These are phyloP conservation scores for Panurus biarmicus DNA, from an alignment of 2,113 vertebrate species.

Conservation along the genomic window DNA sequence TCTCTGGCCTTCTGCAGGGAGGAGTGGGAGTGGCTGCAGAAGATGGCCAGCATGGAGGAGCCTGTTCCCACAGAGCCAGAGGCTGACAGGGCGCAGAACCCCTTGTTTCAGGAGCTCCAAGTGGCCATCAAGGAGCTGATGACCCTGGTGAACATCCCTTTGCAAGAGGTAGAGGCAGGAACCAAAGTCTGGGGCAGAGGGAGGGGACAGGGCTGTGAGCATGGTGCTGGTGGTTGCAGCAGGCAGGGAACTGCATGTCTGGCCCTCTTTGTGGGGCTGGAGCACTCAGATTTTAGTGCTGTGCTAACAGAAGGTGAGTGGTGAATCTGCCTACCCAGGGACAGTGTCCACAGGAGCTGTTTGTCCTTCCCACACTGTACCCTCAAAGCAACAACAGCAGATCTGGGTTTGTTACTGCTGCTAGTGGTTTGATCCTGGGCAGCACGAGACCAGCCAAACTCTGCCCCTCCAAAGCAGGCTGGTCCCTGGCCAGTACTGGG, in stretches of 20 bases:
- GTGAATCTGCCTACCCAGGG: background rate
- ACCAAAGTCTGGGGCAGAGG: background rate
- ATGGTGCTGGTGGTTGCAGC: background rate
- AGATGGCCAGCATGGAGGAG: constrained; percentile 73
- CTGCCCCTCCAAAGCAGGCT: background rate
- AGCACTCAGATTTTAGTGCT: background rate
- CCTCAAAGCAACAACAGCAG: background rate
- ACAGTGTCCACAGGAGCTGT: background rate
- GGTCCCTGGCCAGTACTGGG: background rate
- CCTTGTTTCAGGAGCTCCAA: constrained; percentile 80
- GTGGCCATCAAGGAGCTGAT: constrained; percentile 80
- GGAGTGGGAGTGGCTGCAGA: constrained; percentile 90
- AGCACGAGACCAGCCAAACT: background rate
- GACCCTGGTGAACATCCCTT: constrained; percentile 77
- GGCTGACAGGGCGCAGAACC: constrained; percentile 71
- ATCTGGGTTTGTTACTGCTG: background rate
- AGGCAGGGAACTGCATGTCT: background rate
- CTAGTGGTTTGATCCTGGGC: background rate
- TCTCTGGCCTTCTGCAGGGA: constrained; percentile 68
- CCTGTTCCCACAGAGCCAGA: constrained; percentile 63
- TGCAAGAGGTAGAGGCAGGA: constrained; percentile 76
- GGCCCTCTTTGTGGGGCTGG: background rate
- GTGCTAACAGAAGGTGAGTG: background rate
- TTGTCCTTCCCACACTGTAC: background rate
- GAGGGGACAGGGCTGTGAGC: background rate